These are phyloP conservation scores for Hypomecis atomaria DNA, from an alignment of 2,888 invertebrate genomes.

Conservation along the genomic window DNA sequence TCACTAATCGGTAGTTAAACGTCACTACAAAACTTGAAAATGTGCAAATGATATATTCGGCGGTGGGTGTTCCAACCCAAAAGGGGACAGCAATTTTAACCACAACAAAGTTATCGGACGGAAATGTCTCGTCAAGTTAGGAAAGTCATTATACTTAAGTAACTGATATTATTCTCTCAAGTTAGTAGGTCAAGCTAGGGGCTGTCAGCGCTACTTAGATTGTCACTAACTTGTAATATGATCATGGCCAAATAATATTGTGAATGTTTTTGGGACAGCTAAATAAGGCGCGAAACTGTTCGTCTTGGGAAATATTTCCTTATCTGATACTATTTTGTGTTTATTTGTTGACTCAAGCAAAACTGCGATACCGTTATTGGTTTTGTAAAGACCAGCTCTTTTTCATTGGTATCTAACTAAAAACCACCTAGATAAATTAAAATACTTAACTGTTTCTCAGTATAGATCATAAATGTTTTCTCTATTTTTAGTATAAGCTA, in stretches of 20 bases:
- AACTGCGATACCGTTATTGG: too few species aligned
- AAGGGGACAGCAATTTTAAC: neutral
- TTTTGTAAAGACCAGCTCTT: too few species aligned
- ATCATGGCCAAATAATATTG: slow-evolving; percentile 26
- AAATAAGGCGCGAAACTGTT: neutral
- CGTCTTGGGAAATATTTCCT: neutral
- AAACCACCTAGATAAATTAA: too few species aligned
- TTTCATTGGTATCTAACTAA: neutral
- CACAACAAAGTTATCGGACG: slow-evolving; percentile 7
- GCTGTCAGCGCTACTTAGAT: slow-evolving; percentile 27
- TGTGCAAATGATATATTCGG: too few species aligned
- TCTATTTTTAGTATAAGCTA: too few species aligned
- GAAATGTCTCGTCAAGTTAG: slow-evolving; percentile 23
- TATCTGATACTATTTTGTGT: neutral
- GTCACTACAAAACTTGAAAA: too few species aligned
- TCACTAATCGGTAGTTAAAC: too few species aligned
- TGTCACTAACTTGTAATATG: slow-evolving; percentile 27
- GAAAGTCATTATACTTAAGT: slow-evolving; percentile 29
- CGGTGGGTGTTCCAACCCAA: neutral
- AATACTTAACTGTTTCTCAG: too few species aligned
- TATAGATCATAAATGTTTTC: too few species aligned
- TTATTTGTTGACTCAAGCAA: neutral
- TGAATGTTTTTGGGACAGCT: slow-evolving; percentile 5
- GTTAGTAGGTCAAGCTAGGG: slow-evolving; percentile 30
- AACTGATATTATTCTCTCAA: slow-evolving; percentile 22